A percentile compares a stretch with the other conserved stretches of the same genome.
Evolutionary conservation across 2,113 vertebrate genomes (phyloP).

Genomic region (Eublepharis macularius): DNA sequence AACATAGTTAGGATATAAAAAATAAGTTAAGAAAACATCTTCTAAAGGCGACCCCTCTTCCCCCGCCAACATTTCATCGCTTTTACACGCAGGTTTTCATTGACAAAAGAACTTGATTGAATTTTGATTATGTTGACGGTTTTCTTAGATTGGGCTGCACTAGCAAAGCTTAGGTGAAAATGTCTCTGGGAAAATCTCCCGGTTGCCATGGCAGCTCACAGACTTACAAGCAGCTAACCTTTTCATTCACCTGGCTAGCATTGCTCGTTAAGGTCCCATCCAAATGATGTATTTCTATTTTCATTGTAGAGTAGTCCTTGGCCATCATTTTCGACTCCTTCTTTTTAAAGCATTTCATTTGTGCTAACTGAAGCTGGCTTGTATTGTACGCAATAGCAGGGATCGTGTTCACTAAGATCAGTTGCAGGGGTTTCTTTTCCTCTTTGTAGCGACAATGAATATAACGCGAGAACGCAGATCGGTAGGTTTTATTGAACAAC

Average conservation of each 20-base stretch:
- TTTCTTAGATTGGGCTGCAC: constrained; percentile 47
- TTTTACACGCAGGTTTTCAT: constrained; percentile 65
- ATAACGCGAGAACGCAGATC: constrained; percentile 90
- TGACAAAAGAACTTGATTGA: constrained; percentile 52
- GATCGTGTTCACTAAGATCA: constrained; percentile 94
- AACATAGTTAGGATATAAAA: constrained; percentile 66
- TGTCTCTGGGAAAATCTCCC: background rate
- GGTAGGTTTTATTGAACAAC: constrained; percentile 93
- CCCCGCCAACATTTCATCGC: constrained; percentile 61
- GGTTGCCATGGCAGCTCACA: constrained; percentile 59
- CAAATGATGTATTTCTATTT: constrained; percentile 61
- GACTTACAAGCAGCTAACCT: constrained; percentile 81
- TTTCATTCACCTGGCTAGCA: constrained; percentile 65
- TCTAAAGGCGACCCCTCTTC: constrained; percentile 63
- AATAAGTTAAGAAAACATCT: constrained; percentile 70
- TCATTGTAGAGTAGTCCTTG: constrained; percentile 70
- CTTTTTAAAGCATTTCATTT: constrained; percentile 71
- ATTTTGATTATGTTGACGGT: constrained; percentile 20
- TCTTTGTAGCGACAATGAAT: constrained; percentile 90
- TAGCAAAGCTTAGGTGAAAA: constrained; percentile 37
- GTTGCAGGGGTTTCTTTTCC: constrained; percentile 88
- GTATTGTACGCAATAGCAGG: constrained; percentile 89
- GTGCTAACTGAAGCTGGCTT: constrained; percentile 79
- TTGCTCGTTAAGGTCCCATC: constrained; percentile 64
- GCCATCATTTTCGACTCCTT: constrained; percentile 67